Base-by-base conservation (phyloP, 2,113 vertebrate genomes). In the Bubalus kerabau region DNA sequence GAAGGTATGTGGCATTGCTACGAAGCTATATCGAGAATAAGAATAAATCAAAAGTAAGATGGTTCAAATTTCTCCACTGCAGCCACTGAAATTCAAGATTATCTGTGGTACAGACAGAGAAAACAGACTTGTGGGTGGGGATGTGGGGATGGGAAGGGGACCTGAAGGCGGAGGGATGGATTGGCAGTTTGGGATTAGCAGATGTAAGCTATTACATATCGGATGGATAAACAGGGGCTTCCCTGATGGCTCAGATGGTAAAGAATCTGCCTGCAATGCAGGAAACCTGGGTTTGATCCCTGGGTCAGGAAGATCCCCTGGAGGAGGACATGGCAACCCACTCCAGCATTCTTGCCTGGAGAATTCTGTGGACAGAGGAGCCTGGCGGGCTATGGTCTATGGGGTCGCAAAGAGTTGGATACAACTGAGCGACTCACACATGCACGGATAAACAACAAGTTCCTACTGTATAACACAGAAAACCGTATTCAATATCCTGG, bases 1-100 rank as follows among this genome's bases (percentile, higher is more conserved):
- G 62, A 96, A 94, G 76, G 40, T 90, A 62, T 46, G 89, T 80
- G 40, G 2, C 84, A 85, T 56, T 95, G 43, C 2, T 95, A 16
- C 56, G 81, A 90, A 43, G 59, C 17, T 52, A 19, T 85, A 92
- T 93, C 64, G 97, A 94, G 1, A 97, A 95, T 76, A 97, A 95
- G 67, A 97, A 94, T 54, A 97, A 97, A 93, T 97, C 14, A 81
- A 57, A 81, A 36, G 82, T 82, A 60, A 54, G 19, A 24, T 82
- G 80, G 50, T 54, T 54, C 80, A 8, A 2, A 82, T 82, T 82
- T 54, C 30, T 36, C 80, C 50, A 54, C 80, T 82, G 80, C 48
- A 82, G 50, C 32, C 50, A 54, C 50, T 82, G 80, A n/a, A 36
- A 82, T 54, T 54, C 50, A 82, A 82, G 32, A 82, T 54, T 54